A percentile compares a stretch with the other conserved stretches of the same genome.
phyloP scores from a whole-genome alignment of 1,140 invertebrate genomes.

The Nautilus pompilius region DNA sequence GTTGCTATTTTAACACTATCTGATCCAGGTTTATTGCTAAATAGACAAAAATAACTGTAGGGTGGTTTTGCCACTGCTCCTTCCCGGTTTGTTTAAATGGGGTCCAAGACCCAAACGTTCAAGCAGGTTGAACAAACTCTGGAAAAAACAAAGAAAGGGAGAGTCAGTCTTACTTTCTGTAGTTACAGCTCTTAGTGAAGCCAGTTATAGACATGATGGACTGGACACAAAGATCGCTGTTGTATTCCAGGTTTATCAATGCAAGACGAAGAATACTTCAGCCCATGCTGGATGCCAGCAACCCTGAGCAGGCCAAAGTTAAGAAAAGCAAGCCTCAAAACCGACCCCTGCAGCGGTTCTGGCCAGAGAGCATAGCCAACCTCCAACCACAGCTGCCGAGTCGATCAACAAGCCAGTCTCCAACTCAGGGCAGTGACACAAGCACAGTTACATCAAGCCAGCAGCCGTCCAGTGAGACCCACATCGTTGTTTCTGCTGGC shows the following conservation, averaged over 20 bases:
- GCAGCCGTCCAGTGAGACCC: too few relatives aligned
- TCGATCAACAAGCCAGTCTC: too few relatives aligned
- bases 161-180: not conserved
- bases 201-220: not conserved
- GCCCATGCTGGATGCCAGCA: slow-evolving; percentile 64
- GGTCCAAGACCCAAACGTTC: not conserved
- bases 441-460: too few relatives aligned
- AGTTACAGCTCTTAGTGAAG: not conserved
- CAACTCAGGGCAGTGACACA: too few relatives aligned
- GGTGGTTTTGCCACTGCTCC: not conserved
- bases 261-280: slow-evolving; percentile 86
- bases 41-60: too few relatives aligned
- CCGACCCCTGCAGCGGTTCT: slow-evolving; percentile 61
- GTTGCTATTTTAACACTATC: too few relatives aligned
- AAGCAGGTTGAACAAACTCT: not conserved
- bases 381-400: slow-evolving; percentile 48
- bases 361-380: slow-evolving; percentile 62
- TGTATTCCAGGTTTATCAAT: slow-evolving; percentile 86
- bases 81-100: not conserved
- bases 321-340: slow-evolving; percentile 49
- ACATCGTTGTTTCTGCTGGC: too few relatives aligned
- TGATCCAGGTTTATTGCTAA: too few relatives aligned
- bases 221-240: not conserved
- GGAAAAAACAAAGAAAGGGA: too few relatives aligned
- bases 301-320: slow-evolving; percentile 46